phyloP scores from a whole-genome alignment of 2,797 vertebrate species.

The Karalla daura region DNA sequence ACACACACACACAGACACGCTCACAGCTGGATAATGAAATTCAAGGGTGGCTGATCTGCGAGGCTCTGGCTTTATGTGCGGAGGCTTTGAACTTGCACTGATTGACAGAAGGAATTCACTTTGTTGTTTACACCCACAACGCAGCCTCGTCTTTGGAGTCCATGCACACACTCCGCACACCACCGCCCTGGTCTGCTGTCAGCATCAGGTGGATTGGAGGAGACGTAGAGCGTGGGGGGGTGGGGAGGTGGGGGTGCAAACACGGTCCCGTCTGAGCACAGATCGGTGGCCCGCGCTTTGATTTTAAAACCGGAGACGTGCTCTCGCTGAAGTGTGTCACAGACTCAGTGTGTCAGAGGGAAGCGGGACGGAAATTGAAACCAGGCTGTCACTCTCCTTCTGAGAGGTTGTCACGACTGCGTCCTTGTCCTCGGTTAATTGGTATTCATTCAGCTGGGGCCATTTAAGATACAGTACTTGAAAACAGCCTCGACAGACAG shows the following conservation, averaged over 20 bases:
- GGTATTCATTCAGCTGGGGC: not conserved
- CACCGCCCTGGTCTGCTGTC: not conserved
- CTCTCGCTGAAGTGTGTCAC: not conserved
- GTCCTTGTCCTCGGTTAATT: conserved; percentile 2
- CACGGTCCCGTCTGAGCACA: conserved; percentile 15
- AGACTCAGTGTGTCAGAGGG: not conserved
- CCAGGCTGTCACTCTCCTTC: not conserved
- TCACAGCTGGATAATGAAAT: conserved; percentile 39
- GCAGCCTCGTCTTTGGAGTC: conserved; percentile 7
- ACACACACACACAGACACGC: not conserved
- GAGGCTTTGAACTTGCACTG: conserved; percentile 58
- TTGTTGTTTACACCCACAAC: conserved; percentile 60
- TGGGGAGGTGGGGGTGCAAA: conserved; percentile 7
- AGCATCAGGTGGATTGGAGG: not conserved
- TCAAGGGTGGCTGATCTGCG: conserved; percentile 43
- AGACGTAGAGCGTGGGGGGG: not conserved
- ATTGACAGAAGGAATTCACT: conserved; percentile 56
- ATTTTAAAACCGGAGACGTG: not conserved
- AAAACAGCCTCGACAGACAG: no score
- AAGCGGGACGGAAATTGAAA: not conserved
- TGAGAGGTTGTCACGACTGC: not conserved
- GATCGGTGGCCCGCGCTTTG: conserved; percentile 40
- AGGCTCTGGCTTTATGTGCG: conserved; percentile 34
- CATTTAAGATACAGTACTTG: no score
- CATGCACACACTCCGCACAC: not conserved